Evolutionary conservation across 2,797 vertebrate species (phyloP).

Genomic region (Galagoides demidoff): DNA sequence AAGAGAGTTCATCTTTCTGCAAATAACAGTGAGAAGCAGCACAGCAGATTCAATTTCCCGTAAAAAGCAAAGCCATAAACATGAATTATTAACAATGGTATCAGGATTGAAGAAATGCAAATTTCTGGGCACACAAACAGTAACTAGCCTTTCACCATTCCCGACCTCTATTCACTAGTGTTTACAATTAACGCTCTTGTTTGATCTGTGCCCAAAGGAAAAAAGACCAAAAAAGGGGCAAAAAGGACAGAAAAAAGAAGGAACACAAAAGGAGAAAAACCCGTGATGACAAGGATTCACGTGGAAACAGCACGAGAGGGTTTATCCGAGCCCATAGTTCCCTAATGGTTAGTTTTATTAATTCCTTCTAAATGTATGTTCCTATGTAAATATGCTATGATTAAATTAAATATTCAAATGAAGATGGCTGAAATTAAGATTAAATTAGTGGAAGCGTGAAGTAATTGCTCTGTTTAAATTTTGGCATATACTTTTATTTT

Average conservation of each 20-base stretch:
- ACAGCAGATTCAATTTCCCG: neutral
- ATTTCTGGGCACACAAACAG: neutral
- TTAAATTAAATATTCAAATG: conserved; percentile 57
- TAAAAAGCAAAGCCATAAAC: neutral
- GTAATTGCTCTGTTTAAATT: neutral
- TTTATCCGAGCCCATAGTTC: neutral
- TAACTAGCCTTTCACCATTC: neutral
- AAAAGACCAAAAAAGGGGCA: neutral
- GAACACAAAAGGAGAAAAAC: neutral
- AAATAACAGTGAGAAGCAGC: neutral
- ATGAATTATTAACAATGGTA: neutral
- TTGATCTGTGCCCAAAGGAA: neutral
- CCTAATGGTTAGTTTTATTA: neutral
- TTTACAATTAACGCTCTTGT: neutral
- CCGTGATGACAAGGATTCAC: neutral
- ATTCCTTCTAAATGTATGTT: conserved; percentile 26
- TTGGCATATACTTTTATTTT: neutral
- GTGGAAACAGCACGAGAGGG: neutral
- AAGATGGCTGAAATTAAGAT: conserved; percentile 38
- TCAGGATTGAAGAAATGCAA: neutral
- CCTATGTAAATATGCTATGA: conserved; percentile 45
- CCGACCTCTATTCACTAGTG: neutral
- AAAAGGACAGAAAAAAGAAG: neutral
- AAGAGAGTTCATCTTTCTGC: neutral
- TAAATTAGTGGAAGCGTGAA: conserved; percentile 11